Percentiles rank a stretch among this genome's conserved stretches.
Conservation (phyloP, 2,113 vertebrate species). For the Marmota monax region DNA sequence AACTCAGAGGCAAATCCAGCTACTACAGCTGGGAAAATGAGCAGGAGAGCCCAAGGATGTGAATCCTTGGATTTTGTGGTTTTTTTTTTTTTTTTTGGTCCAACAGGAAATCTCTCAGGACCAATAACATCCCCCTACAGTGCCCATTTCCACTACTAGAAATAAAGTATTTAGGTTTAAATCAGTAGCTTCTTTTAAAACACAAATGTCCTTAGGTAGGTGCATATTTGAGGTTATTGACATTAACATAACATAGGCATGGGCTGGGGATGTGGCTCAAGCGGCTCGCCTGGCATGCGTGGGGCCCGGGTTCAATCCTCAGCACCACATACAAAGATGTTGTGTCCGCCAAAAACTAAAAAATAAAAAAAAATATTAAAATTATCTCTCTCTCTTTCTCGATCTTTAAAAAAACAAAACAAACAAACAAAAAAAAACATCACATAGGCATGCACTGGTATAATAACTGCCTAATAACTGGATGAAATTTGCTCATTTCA, state of each 20-base stretch:
- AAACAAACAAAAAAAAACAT: background rate
- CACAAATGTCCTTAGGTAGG: background rate
- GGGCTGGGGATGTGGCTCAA: no score
- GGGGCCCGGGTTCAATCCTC: no score
- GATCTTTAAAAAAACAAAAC: no score
- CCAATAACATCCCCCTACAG: background rate
- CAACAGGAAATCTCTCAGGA: background rate
- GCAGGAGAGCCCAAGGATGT: background rate
- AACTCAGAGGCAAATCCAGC: background rate
- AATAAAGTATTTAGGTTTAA: constrained; percentile 5
- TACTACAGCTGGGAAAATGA: background rate
- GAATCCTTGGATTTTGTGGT: background rate
- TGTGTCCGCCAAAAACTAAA: no score
- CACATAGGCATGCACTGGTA: background rate
- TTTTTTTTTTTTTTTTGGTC: background rate
- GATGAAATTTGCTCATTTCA: background rate
- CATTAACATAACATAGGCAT: background rate
- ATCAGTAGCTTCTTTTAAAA: constrained; percentile 11
- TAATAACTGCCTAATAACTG: background rate
- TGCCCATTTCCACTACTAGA: background rate
- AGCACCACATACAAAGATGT: no score
- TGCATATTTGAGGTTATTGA: background rate
- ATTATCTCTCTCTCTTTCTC: no score
- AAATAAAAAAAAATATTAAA: no score
- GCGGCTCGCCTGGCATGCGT: no score